A percentile compares a stretch with the other conserved stretches of the same genome.
Conservation (phyloP, 2,113 vertebrate genomes). For the Ascaphus truei region DNA sequence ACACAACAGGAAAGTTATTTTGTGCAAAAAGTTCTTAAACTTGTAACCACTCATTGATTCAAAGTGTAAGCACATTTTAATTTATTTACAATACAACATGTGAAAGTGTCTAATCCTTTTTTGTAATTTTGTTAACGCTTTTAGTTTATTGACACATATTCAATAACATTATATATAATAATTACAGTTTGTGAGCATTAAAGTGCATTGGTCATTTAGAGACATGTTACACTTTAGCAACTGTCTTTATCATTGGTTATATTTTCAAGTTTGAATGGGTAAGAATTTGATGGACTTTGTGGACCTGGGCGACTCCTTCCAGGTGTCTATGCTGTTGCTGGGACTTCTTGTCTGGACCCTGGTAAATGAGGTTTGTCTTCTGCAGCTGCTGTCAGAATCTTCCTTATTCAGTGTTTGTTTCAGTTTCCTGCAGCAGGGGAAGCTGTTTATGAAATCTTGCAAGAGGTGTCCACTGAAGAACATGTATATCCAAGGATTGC, state of each 20-base stretch:
- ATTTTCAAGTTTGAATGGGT: constrained; percentile 63
- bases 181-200: background rate
- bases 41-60: no score
- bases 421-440: constrained; percentile 68
- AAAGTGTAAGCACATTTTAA: no score
- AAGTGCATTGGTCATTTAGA: background rate
- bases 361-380: constrained; percentile 76
- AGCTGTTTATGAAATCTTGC: constrained; percentile 81
- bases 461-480: constrained; percentile 94
- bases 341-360: constrained; percentile 76
- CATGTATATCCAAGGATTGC: constrained; percentile 98
- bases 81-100: no score
- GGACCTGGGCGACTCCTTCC: constrained; percentile 69
- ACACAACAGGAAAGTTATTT: no score
- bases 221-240: background rate
- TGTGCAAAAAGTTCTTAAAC: no score
- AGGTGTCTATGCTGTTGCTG: constrained; percentile 68
- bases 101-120: no score
- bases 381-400: constrained; percentile 82
- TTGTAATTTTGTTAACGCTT: no score
- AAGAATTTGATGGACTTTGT: constrained; percentile 59
- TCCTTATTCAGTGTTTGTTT: constrained; percentile 72
- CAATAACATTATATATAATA: background rate
- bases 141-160: no score
- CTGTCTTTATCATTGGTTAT: background rate